A percentile compares a stretch with the other conserved stretches of the same genome.
Evolutionary conservation across 2,797 vertebrate genomes (phyloP).

Genomic region (Rhabdophis nuchalis): DNA sequence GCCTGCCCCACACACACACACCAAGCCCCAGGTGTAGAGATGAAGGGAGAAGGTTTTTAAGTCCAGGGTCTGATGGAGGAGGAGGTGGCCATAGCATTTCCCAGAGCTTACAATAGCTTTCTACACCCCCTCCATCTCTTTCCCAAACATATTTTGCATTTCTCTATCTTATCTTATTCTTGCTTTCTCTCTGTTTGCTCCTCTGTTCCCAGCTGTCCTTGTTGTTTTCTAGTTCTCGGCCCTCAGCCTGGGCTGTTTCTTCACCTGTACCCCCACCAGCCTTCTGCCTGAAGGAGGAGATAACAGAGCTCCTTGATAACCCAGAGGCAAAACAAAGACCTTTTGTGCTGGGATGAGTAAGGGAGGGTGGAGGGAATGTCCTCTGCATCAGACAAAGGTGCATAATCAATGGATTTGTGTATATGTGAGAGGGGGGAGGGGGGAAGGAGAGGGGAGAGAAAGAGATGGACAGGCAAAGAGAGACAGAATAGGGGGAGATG

Average conservation of each 20-base stretch:
- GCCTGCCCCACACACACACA: neutral
- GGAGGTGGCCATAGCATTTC: neutral
- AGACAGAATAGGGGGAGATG: neutral
- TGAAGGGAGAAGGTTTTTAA: slow-evolving; percentile 7
- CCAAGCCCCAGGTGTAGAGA: neutral
- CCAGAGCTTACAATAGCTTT: neutral
- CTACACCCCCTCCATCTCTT: slow-evolving; percentile 13
- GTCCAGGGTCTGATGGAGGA: neutral
- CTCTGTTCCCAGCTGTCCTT: slow-evolving; percentile 31
- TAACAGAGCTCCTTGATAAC: slow-evolving; percentile 39
- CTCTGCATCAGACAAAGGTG: neutral
- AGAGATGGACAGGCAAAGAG: neutral
- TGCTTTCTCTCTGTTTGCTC: neutral
- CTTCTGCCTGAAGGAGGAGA: slow-evolving; percentile 42
- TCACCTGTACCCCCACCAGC: slow-evolving; percentile 37
- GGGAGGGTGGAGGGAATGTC: neutral
- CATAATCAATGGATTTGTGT: neutral
- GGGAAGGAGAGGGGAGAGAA: no score
- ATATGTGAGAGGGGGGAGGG: no score
- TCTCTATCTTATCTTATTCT: slow-evolving; percentile 26
- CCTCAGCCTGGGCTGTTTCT: slow-evolving; percentile 1
- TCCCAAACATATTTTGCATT: slow-evolving; percentile 29
- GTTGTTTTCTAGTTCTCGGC: slow-evolving; percentile 11
- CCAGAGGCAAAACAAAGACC: slow-evolving; percentile 29
- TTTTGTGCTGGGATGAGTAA: slow-evolving; percentile 20